Percentiles rank a stretch among this genome's conserved stretches.
Evolutionary conservation across 2,797 vertebrate genomes (phyloP).

Genomic region (Mormyrops attenuatus): DNA sequence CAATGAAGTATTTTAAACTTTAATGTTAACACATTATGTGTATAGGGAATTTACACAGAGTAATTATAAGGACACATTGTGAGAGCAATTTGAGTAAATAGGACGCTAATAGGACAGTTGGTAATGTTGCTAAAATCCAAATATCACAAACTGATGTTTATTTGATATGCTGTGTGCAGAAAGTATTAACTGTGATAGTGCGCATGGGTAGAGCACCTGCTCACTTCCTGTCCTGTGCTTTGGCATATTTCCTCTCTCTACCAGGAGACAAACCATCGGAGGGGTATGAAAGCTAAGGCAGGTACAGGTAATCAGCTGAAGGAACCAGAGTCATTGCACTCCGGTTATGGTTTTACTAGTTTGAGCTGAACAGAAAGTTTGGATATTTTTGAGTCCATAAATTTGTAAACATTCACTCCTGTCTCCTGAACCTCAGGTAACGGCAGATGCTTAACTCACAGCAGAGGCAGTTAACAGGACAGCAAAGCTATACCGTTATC

Average conservation of each 20-base stretch:
- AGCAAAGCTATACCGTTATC: background rate
- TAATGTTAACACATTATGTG: constrained; percentile 4
- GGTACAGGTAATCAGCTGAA: background rate
- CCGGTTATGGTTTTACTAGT: background rate
- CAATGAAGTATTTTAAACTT: constrained; percentile 8
- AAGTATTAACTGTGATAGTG: background rate
- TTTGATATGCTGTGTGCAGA: background rate
- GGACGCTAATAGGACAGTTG: background rate
- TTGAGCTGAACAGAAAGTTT: background rate
- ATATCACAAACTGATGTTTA: constrained; percentile 3
- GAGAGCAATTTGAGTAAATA: background rate
- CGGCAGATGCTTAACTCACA: background rate
- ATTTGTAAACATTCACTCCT: background rate
- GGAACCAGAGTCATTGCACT: background rate
- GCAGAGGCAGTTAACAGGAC: background rate
- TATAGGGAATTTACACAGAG: background rate
- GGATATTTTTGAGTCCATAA: background rate
- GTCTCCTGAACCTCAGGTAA: background rate
- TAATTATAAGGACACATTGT: background rate
- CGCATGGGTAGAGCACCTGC: background rate
- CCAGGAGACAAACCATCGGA: background rate
- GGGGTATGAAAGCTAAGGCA: background rate
- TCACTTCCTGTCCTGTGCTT: background rate
- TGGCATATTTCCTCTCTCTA: background rate
- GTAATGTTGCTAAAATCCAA: constrained; percentile 6